Conservation (phyloP, 2,113 vertebrate species). For the Campylomormyrus numenius region DNA sequence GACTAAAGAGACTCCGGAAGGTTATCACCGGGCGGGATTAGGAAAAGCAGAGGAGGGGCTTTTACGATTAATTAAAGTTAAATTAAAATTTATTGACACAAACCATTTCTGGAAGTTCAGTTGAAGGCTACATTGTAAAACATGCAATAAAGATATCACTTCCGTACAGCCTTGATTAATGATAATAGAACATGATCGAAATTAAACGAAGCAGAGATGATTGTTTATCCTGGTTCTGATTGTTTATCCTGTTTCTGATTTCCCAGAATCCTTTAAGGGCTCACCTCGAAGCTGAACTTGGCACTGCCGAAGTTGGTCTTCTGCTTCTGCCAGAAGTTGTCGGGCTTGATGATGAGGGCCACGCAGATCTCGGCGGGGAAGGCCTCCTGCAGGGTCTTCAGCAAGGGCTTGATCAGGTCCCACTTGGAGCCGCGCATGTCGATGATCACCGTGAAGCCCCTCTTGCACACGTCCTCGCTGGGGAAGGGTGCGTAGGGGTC, state of each 20-base stretch:
- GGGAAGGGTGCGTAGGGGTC: not conserved
- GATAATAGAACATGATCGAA: not conserved
- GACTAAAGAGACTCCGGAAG: not conserved
- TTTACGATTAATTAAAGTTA: slow-evolving; percentile 2
- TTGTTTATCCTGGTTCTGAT: not conserved
- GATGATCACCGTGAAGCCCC: slow-evolving; percentile 96
- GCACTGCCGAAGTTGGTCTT: slow-evolving; percentile 98
- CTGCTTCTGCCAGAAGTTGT: slow-evolving; percentile 99
- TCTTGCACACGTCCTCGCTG: slow-evolving; percentile 91
- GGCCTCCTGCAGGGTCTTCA: slow-evolving; percentile 90
- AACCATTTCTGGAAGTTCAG: not conserved
- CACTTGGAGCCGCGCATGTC: slow-evolving; percentile 98
- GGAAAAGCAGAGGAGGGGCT: not conserved
- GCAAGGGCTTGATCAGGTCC: slow-evolving; percentile 95
- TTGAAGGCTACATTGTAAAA: not conserved
- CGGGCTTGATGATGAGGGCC: slow-evolving; percentile 96
- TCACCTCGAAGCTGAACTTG: slow-evolving; percentile 97
- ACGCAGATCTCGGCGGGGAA: slow-evolving; percentile 90
- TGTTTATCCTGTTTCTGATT: not conserved
- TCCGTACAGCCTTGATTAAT: not conserved
- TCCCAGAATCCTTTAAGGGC: not conserved
- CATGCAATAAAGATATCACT: not conserved
- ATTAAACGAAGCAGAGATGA: not conserved
- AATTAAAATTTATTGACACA: not conserved
- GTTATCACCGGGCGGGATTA: not conserved